Evolutionary conservation across 2,888 invertebrate genomes (phyloP).

Genomic region (Drosophila merina): DNA sequence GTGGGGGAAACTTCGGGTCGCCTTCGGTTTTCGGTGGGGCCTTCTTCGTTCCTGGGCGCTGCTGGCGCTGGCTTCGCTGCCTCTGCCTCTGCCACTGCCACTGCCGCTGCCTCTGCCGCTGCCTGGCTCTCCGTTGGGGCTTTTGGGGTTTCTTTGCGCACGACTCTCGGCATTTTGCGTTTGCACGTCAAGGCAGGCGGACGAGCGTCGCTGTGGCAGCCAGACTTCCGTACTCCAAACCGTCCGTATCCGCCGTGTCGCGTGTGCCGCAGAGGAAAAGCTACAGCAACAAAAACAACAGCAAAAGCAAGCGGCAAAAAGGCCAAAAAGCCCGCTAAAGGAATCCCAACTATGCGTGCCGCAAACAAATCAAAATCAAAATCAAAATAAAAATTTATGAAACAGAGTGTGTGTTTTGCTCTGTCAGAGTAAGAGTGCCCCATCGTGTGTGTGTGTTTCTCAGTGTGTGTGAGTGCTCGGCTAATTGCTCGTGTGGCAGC

Average conservation of each 20-base stretch:
- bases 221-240: slow-evolving; percentile 17
- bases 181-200: slow-evolving; percentile 77
- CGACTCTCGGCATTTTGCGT: slow-evolving; percentile 76
- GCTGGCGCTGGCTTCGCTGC: slow-evolving; percentile 22
- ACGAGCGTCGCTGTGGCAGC: slow-evolving; percentile 45
- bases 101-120: slow-evolving; percentile 30
- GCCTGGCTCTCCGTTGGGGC: slow-evolving; percentile 56
- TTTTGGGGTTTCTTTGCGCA: slow-evolving; percentile 73
- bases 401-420: slow-evolving; percentile 34
- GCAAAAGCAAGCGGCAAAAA: slow-evolving; percentile 2
- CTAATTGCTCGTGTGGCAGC: slow-evolving; percentile 64
- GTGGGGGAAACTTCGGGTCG: slow-evolving; percentile 56
- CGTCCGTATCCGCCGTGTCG: slow-evolving; percentile 17
- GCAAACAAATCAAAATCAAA: slow-evolving; percentile 43
- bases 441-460: slow-evolving; percentile 27
- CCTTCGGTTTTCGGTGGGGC: slow-evolving; percentile 60
- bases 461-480: slow-evolving; percentile 41
- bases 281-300: background rate
- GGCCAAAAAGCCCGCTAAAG: slow-evolving; percentile 38
- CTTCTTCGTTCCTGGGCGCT: slow-evolving; percentile 52
- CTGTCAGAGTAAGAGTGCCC: slow-evolving; percentile 37
- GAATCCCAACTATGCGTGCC: slow-evolving; percentile 36
- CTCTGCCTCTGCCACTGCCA: slow-evolving; percentile 12
- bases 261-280: slow-evolving; percentile 28
- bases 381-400: slow-evolving; percentile 53